Evolutionary conservation across 2,888 invertebrate genomes (phyloP).

Genomic region (Drosophila hamatofila): DNA sequence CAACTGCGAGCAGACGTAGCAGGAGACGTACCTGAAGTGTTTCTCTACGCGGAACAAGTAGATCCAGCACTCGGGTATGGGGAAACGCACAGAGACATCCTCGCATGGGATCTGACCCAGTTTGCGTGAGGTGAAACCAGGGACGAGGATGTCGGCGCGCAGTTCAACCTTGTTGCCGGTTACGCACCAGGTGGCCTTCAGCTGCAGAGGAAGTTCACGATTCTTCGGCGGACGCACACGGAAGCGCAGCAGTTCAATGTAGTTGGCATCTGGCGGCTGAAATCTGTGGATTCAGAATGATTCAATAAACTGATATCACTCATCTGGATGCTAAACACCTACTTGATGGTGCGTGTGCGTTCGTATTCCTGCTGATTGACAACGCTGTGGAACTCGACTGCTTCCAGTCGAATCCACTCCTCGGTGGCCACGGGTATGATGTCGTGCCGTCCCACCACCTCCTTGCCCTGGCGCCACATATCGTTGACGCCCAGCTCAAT

Average conservation of each 20-base stretch:
- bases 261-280: constrained; percentile 98
- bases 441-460: constrained; percentile 99
- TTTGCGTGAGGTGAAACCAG: constrained; percentile 98
- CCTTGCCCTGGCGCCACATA: constrained; percentile 98
- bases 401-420: constrained; percentile 99
- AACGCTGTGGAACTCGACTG: constrained; percentile 96
- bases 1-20: no score
- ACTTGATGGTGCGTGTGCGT: constrained; percentile 93
- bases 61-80: constrained; percentile 99
- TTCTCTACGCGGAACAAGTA: constrained; percentile 99
- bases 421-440: constrained; percentile 99
- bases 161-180: constrained; percentile 97
- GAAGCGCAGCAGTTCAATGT: constrained; percentile 98
- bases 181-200: constrained; percentile 95
- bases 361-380: constrained; percentile 97
- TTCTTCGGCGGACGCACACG: constrained; percentile 97
- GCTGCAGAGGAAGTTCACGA: constrained; percentile 97
- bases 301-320: no score
- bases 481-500: constrained; percentile 99
- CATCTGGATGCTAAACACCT: constrained; percentile 50
- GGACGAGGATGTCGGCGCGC: constrained; percentile 97
- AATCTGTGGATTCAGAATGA: constrained; percentile 87
- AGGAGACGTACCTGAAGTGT: constrained; percentile 89
- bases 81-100: constrained; percentile 97
- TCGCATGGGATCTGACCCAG: constrained; percentile 98